Evolutionary conservation across 2,113 vertebrate genomes (phyloP).

Genomic region (Colius striatus): DNA sequence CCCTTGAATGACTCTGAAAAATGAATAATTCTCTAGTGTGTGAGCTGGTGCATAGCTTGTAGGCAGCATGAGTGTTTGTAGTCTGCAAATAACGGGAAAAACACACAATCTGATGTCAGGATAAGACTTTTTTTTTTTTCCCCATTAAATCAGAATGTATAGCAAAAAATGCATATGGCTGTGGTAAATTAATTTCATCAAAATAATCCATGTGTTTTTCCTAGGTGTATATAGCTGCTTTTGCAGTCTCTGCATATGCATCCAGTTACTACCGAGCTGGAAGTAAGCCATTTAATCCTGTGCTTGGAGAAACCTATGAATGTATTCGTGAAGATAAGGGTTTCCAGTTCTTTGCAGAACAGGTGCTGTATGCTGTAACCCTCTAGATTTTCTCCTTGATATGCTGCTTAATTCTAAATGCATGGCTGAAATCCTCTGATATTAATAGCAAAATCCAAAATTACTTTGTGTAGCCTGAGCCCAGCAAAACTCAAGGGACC

Average conservation of each 20-base stretch:
- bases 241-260: conserved; percentile 91
- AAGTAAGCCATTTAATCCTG: conserved; percentile 96
- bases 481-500: neutral
- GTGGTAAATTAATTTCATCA: neutral
- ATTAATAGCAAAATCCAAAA: neutral
- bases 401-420: neutral
- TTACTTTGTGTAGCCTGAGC: neutral
- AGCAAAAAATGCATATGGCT: neutral
- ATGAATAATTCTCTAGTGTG: neutral
- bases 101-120: neutral
- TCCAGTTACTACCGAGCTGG: conserved; percentile 94
- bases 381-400: neutral
- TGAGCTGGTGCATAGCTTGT: neutral
- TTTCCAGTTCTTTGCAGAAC: conserved; percentile 92
- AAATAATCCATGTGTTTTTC: neutral
- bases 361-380: conserved; percentile 78
- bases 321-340: conserved; percentile 91
- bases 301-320: conserved; percentile 96
- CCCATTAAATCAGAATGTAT: neutral
- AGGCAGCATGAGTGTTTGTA: neutral
- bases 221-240: conserved; percentile 93
- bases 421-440: neutral
- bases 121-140: neutral
- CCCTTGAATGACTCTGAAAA: neutral
- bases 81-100: neutral